These are phyloP conservation scores for Fregetta grallaria DNA, from an alignment of 2,113 vertebrate species.

Conservation along the genomic window DNA sequence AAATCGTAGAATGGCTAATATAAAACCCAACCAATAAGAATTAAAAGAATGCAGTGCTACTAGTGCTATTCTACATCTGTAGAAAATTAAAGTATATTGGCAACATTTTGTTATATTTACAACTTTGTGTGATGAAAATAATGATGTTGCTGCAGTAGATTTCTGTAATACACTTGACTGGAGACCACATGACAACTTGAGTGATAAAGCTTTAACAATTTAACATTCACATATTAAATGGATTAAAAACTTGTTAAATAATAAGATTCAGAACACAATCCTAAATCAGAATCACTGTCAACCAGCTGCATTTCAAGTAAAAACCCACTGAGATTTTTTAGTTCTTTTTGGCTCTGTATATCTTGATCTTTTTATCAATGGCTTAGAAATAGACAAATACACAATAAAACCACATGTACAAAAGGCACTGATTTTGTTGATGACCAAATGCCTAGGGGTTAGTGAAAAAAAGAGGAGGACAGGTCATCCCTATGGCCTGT, in stretches of 20 bases:
- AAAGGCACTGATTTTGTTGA: background rate
- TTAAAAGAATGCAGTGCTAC: background rate
- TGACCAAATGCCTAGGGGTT: background rate
- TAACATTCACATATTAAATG: background rate
- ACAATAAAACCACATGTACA: background rate
- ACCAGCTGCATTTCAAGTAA: background rate
- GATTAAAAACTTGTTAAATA: background rate
- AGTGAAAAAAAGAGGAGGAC: background rate
- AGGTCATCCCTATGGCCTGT: background rate
- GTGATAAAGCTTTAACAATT: background rate
- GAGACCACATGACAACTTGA: background rate
- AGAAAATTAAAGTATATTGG: background rate
- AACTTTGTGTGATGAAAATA: background rate
- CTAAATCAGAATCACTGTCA: background rate
- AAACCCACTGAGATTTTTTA: background rate
- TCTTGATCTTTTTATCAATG: background rate
- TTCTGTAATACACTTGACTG: background rate
- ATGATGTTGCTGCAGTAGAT: background rate
- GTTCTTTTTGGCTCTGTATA: background rate
- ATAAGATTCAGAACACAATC: background rate
- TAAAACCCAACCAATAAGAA: background rate
- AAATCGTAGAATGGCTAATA: background rate
- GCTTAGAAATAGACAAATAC: background rate
- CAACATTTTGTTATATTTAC: background rate
- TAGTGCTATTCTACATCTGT: background rate